Evolutionary conservation across 2,888 invertebrate species (phyloP), one percentile per base, ranked within the genome.

Genomic region (Meteorus cinctellus): DNA sequence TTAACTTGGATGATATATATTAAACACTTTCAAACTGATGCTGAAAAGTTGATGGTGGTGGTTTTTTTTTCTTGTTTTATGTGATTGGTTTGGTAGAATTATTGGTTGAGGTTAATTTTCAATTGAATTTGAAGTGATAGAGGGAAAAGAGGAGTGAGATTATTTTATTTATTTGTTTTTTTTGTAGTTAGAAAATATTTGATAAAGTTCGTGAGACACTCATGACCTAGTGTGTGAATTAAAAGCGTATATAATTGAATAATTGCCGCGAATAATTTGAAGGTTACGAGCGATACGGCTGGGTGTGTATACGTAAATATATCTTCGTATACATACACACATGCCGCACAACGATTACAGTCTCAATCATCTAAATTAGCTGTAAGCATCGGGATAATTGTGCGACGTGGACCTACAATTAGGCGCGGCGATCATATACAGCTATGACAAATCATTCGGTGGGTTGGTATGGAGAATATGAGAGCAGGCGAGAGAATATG

Each of bases 211-310:
- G 81, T 76, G 77, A 75, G 79, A 82, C 81, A 76, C 76, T 78
- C 77, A 74, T 72, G 79, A 70, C 77, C 75, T 74, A 60, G 29
- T 55, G 68, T 19, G 45, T 24, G 74, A 66, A 79, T 82, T 84
- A 84, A 86, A 87, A 85, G 82, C 75, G 72, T 24, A 68, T 68
- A 76, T 85, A 86, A 85, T 84, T 79, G 84, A 86, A 86, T 88
- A 86, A 87, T 87, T 86, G 84, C 78, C 75, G 79, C 77, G 76
- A 81, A 78, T 67, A 45, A 59, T 62, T 70, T 71, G 45, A 62
- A 19, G 48, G 66, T 66, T 59, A 59, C 24, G 67, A 70, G 55
- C 36, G 31, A 67, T 41, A 67, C 24, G 59, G 67, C 67, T 59
- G n/a, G 16, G 48, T 72, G 48, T 45, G 34, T 24, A 16, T 45